These are phyloP conservation scores for Pogonus chalceus DNA, from an alignment of 1,140 invertebrate genomes.

Conservation along the genomic window DNA sequence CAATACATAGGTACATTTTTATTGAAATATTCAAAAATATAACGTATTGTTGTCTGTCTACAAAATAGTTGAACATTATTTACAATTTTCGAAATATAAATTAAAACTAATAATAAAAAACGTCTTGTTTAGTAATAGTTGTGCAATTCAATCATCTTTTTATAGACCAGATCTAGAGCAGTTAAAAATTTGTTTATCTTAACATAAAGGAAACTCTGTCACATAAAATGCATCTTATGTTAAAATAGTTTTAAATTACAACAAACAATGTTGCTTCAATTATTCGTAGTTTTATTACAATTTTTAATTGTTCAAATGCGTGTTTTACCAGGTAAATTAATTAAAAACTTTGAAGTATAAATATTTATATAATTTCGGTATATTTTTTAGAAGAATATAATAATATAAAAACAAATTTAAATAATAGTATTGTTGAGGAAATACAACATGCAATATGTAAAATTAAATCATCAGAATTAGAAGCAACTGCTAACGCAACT, in stretches of 20 bases:
- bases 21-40: no score
- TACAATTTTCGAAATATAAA: no score
- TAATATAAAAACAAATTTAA: no score
- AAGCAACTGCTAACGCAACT: constrained; percentile 44
- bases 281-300: not conserved
- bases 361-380: no score
- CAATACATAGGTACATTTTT: no score
- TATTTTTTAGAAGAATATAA: no score
- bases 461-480: constrained; percentile 40
- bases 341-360: not conserved
- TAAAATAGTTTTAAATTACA: no score
- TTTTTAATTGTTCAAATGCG: not conserved
- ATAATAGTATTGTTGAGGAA: constrained; percentile 23
- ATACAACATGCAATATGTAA: constrained; percentile 41
- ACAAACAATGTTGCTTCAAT: not conserved
- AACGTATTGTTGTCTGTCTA: no score
- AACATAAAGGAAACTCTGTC: no score
- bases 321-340: not conserved
- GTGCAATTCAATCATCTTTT: not conserved
- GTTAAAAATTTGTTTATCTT: constrained; percentile 2
- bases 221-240: no score
- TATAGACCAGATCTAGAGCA: constrained; percentile 1
- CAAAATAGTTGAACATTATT: no score
- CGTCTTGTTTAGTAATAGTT: constrained; percentile 1
- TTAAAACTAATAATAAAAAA: no score